Percentiles rank a stretch among this genome's conserved stretches.
Evolutionary conservation across 92 coral and sea anemone genomes (phyloP).

Genomic region (Bergia sp.): DNA sequence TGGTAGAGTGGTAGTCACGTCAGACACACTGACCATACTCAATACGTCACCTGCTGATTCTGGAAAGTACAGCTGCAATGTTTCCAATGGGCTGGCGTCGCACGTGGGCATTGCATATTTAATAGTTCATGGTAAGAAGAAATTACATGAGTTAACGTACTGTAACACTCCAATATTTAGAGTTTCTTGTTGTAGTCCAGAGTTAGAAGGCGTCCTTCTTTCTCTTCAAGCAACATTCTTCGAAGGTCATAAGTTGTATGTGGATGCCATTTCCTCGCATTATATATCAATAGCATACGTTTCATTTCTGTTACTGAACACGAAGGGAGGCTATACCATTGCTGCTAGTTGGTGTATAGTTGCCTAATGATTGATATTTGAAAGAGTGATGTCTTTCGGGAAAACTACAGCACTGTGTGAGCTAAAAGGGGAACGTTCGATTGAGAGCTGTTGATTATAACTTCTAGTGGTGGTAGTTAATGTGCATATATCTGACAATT

Average conservation of each 20-base stretch:
- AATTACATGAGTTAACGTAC: neutral
- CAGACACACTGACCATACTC: slow-evolving; percentile 65
- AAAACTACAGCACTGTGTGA: neutral
- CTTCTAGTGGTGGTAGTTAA: no score
- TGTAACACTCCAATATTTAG: no score
- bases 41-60: slow-evolving; percentile 63
- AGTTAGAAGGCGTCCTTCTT: neutral
- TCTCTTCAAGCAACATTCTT: neutral
- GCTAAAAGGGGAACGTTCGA: neutral
- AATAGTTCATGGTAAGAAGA: slow-evolving; percentile 82
- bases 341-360: neutral
- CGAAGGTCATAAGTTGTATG: neutral
- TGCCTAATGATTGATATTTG: neutral
- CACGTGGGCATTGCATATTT: slow-evolving; percentile 78
- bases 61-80: slow-evolving; percentile 89
- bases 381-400: no score
- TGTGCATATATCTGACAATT: no score
- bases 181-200: neutral
- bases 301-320: neutral
- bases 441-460: neutral
- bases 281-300: neutral
- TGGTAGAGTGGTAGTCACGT: slow-evolving; percentile 69
- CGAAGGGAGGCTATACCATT: neutral
- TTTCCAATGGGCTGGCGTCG: slow-evolving; percentile 72
- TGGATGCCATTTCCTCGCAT: neutral